Conservation (phyloP, 2,888 invertebrate species). For the Aspidapion aeneum region DNA sequence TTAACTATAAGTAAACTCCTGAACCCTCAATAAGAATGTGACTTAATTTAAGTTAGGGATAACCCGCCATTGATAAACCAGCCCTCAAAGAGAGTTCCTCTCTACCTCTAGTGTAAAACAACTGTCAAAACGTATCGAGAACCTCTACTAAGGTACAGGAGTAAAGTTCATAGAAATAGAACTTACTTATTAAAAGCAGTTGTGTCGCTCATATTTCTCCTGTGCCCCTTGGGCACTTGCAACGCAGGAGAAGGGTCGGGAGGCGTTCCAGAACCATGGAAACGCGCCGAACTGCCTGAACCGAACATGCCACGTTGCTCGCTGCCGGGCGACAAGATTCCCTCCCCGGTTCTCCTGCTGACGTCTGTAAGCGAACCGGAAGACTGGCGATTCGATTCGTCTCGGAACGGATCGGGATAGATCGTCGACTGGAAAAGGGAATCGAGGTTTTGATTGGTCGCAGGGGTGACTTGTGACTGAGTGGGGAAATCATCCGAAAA, state of each 20-base stretch:
- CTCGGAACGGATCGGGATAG: slow-evolving; percentile 68
- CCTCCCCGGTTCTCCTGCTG: slow-evolving; percentile 25
- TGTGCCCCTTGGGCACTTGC: slow-evolving; percentile 56
- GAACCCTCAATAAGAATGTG: too few species aligned
- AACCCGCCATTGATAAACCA: too few species aligned
- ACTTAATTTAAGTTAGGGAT: too few species aligned
- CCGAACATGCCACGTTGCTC: slow-evolving; percentile 37
- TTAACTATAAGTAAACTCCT: too few species aligned
- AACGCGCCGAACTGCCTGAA: slow-evolving; percentile 25
- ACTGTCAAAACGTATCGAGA: too few species aligned
- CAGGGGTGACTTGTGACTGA: background rate
- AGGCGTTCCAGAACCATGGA: slow-evolving; percentile 36
- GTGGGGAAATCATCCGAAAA: slow-evolving; percentile 8
- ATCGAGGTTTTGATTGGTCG: slow-evolving; percentile 50
- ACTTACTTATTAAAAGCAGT: slow-evolving; percentile 76
- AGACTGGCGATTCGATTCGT: slow-evolving; percentile 14
- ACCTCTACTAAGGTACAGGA: too few species aligned
- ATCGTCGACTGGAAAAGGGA: slow-evolving; percentile 62
- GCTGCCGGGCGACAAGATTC: slow-evolving; percentile 35
- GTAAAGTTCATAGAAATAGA: too few species aligned
- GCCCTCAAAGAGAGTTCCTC: too few species aligned
- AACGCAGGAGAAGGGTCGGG: slow-evolving; percentile 45
- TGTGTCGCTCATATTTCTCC: slow-evolving; percentile 81
- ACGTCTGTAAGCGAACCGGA: slow-evolving; percentile 20
- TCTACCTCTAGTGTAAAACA: too few species aligned